Evolutionary conservation across 2,113 vertebrate species (phyloP), one percentile per base, ranked within the genome.

Genomic region (Jaculus jaculus): DNA sequence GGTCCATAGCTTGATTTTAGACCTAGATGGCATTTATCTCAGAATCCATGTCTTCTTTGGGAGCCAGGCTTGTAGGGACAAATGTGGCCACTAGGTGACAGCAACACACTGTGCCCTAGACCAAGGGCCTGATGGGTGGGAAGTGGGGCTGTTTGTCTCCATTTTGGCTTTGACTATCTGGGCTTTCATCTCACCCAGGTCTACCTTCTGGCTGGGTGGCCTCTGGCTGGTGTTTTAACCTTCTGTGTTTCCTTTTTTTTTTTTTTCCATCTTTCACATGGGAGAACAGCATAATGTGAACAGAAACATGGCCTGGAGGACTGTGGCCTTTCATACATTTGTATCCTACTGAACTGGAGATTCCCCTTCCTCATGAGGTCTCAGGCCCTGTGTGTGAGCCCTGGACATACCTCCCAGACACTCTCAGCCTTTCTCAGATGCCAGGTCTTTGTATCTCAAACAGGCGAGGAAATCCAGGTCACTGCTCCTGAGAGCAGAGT

Each of bases 81-180:
- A 3, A 1, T 0, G 0, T 7, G 21, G 0, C 92, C 95, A 51
- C 93, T n/a, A 95, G 95, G 61, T 84, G 93, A 58, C 83, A 90
- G 86, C 28, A 3, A 63, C 0, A 21, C 39, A 0, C 69, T 9
- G 26, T 3, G 18, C 54, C 21, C 28, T 0, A 4, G 23, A 61
- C 37, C 21, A 10, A 20, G n/a, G 32, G 47, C 32, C 39, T 28
- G 47, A 47, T 17, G 16, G 83, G n/a, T n/a, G n/a, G n/a, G n/a
- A n/a, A n/a, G n/a, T n/a, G n/a, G n/a, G n/a, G n/a, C 47, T 34
- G 15, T 24, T 7, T 30, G 11, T 13, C 23, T 68, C 21, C 9
- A 66, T 30, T 71, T 72, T 0, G 0, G 6, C 32, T 42, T 30
- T 20, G 18, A 11, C n/a, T 51, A 1, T 32, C 7, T 63, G 47